Percentiles rank a stretch among this genome's conserved stretches.
Conservation (phyloP, 2,888 invertebrate species). For the Leuctra nigra region DNA sequence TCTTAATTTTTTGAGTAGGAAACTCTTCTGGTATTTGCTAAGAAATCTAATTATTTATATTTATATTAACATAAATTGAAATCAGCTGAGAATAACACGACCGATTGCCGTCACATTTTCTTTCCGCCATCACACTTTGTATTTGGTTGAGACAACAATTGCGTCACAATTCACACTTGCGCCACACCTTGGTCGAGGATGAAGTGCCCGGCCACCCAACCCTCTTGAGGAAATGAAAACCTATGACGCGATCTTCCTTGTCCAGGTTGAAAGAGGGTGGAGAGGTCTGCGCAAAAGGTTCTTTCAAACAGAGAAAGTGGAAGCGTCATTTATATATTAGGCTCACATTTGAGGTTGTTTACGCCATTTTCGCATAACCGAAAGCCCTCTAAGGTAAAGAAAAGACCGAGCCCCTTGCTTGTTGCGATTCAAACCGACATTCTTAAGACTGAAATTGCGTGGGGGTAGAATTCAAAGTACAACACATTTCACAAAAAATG, state of each 20-base stretch:
- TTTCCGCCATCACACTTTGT: no score
- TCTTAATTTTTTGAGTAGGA: no score
- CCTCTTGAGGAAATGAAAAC: conserved; percentile 12
- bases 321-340: background rate
- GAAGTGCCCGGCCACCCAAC: no score
- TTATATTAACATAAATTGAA: no score
- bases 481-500: conserved; percentile 7
- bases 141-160: no score
- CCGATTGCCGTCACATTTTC: no score
- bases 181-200: no score
- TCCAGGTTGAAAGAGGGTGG: conserved; percentile 1
- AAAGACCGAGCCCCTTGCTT: conserved; percentile 15
- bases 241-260: conserved; percentile 1
- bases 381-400: conserved; percentile 6
- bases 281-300: conserved; percentile 3
- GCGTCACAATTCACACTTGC: no score
- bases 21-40: no score
- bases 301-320: background rate
- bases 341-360: conserved; percentile 21
- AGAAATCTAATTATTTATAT: no score
- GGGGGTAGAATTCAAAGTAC: conserved; percentile 12
- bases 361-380: conserved; percentile 19
- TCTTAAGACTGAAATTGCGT: conserved; percentile 11
- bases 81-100: no score
- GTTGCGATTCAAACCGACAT: conserved; percentile 13